Evolutionary conservation across 2,888 invertebrate genomes (phyloP).

Genomic region (Phrixothrix hirtus): DNA sequence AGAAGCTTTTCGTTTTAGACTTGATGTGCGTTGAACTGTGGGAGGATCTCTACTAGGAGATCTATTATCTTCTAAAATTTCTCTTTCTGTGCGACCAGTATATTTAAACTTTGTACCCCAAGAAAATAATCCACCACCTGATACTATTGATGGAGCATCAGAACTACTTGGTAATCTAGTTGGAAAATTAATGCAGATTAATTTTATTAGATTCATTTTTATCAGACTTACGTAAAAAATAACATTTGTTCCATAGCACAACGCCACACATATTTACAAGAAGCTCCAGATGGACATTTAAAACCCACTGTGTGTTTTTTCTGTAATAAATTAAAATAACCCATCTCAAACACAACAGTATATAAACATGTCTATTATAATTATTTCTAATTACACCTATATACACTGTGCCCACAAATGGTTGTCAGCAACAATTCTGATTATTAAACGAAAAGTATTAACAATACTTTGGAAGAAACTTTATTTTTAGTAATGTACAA

Average conservation of each 20-base stretch:
- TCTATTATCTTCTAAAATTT: conserved; percentile 83
- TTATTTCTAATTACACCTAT: too few species aligned
- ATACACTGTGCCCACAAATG: too few species aligned
- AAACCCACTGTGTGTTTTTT: conserved; percentile 94
- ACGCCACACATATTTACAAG: conserved; percentile 95
- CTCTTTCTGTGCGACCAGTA: conserved; percentile 87
- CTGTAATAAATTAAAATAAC: conserved; percentile 61
- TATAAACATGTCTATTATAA: too few species aligned
- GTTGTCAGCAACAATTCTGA: too few species aligned
- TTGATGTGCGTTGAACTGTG: conserved; percentile 58
- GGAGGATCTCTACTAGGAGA: conserved; percentile 66
- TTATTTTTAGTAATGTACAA: too few species aligned
- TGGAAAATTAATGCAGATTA: too few species aligned
- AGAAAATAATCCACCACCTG: conserved; percentile 89
- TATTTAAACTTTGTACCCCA: conserved; percentile 95
- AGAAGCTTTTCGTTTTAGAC: conserved; percentile 74
- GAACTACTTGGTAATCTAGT: conserved; percentile 83
- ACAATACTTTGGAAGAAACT: too few species aligned
- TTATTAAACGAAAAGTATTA: too few species aligned
- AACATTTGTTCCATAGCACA: conserved; percentile 97
- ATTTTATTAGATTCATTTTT: too few species aligned
- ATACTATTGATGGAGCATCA: conserved; percentile 80
- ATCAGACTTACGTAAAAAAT: conserved; percentile 87
- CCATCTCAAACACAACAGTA: too few species aligned
- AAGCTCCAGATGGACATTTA: conserved; percentile 89